Conservation (phyloP, 2,113 vertebrate species). For the Albula glossodonta region DNA sequence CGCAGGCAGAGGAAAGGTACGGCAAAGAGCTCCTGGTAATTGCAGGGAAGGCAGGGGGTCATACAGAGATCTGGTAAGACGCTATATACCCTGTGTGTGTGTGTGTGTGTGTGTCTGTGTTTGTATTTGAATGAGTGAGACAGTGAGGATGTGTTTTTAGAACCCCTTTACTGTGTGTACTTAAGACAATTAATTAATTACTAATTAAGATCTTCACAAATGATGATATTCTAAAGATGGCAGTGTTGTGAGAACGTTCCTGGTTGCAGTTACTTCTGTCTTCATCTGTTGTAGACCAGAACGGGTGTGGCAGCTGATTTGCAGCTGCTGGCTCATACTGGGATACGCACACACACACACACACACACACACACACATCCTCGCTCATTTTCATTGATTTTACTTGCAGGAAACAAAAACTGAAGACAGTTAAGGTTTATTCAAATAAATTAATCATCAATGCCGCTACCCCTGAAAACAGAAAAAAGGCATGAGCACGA, state of each 20-base stretch:
- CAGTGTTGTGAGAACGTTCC: no score
- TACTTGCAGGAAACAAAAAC: not conserved
- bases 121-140: no score
- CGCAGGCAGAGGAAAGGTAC: conserved; percentile 87
- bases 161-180: no score
- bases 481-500: not conserved
- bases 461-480: not conserved
- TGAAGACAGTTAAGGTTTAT: not conserved
- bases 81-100: conserved; percentile 16
- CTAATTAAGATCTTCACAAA: no score
- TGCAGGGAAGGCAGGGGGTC: conserved; percentile 83
- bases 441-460: not conserved
- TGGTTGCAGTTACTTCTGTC: no score
- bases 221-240: not conserved
- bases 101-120: not conserved
- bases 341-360: not conserved
- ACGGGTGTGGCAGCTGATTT: no score
- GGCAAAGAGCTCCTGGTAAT: conserved; percentile 90
- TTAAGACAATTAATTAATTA: no score
- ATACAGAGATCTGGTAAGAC: conserved; percentile 84
- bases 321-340: not conserved
- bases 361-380: not conserved
- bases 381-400: not conserved
- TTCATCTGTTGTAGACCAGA: no score
- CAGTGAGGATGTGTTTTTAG: no score